A percentile compares a stretch with the other conserved stretches of the same genome.
Conservation (phyloP, 2,797 vertebrate genomes). For the Galaxias olidus region DNA sequence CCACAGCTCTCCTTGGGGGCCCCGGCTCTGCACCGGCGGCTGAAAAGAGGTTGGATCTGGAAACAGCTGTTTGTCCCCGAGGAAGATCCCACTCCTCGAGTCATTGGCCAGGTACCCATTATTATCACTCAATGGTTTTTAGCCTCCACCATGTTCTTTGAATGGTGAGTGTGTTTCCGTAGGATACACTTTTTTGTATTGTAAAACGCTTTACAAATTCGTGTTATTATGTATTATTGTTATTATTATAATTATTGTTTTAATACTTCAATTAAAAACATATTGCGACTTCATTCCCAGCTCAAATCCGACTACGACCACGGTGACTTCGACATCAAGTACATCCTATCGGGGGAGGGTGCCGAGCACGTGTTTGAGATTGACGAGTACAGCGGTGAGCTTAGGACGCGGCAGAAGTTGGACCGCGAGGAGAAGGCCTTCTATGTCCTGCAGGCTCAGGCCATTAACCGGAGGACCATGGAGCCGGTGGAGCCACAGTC, state of each 20-base stretch:
- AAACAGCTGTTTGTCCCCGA: constrained; percentile 85
- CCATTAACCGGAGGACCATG: constrained; percentile 76
- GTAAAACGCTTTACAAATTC: too few species aligned
- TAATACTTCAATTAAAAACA: too few species aligned
- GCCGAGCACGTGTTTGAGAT: constrained; percentile 83
- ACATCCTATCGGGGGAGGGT: constrained; percentile 84
- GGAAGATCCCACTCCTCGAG: constrained; percentile 76
- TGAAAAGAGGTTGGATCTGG: constrained; percentile 85
- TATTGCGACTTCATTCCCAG: constrained; percentile 59
- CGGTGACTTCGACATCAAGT: constrained; percentile 76
- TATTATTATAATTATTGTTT: too few species aligned
- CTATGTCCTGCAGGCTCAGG: constrained; percentile 85
- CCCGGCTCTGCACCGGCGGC: constrained; percentile 59
- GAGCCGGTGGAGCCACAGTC: constrained; percentile 86
- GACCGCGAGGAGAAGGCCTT: constrained; percentile 88
- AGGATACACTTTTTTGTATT: too few species aligned
- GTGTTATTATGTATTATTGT: too few species aligned
- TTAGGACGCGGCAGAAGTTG: constrained; percentile 79
- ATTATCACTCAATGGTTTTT: constrained; percentile 54
- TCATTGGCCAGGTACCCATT: constrained; percentile 85
- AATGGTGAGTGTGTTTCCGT: too few species aligned
- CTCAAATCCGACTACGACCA: constrained; percentile 84
- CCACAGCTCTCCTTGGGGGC: constrained; percentile 49
- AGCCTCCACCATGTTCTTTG: too few species aligned
- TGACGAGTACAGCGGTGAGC: constrained; percentile 79